Evolutionary conservation across 2,113 vertebrate species (phyloP).

Genomic region (Neotoma lepida): DNA sequence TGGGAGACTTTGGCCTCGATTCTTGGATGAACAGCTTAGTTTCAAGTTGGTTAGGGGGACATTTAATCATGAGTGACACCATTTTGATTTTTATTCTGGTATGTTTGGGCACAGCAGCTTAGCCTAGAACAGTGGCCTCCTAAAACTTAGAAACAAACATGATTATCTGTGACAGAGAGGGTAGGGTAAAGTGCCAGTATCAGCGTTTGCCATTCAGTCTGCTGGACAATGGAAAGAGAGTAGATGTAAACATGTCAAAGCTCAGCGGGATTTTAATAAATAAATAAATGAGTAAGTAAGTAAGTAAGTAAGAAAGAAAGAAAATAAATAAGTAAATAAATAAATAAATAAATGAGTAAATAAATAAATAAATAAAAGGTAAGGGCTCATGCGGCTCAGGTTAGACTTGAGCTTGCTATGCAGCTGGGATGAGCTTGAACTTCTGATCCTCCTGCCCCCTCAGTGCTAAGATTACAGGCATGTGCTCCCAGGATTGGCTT

Average conservation of each 20-base stretch:
- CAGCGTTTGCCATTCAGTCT: too few species aligned
- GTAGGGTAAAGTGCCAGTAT: not conserved
- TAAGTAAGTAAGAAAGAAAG: too few species aligned
- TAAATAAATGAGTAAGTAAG: too few species aligned
- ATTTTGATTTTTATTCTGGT: not conserved
- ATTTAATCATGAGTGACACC: not conserved
- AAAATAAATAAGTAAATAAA: too few species aligned
- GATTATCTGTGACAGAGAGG: not conserved
- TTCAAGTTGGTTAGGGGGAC: not conserved
- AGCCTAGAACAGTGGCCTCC: not conserved
- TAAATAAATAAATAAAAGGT: not conserved
- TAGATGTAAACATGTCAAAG: not conserved
- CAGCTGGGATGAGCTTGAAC: not conserved
- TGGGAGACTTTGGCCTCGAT: not conserved
- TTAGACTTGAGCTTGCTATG: not conserved
- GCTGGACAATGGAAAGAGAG: not conserved
- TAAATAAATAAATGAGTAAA: too few species aligned
- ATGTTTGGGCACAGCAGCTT: not conserved
- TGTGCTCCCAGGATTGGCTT: not conserved
- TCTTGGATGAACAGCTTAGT: not conserved
- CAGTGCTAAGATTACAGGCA: not conserved
- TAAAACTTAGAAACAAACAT: not conserved
- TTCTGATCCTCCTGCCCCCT: not conserved
- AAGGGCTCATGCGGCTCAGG: not conserved
- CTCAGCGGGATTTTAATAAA: not conserved